Conservation (phyloP, 2,888 invertebrate genomes). For the Apamea sordens region DNA sequence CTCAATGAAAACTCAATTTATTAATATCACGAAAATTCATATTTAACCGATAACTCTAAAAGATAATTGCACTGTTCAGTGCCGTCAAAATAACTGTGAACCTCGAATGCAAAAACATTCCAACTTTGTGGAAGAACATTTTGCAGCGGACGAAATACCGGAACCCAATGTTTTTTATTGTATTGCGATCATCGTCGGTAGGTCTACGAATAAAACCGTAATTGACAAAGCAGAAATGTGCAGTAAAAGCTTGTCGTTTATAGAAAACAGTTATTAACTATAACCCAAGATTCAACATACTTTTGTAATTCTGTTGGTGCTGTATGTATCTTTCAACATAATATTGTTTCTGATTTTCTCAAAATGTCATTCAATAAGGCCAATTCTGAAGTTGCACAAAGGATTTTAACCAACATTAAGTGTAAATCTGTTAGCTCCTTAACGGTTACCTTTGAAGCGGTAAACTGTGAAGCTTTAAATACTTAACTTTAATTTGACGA, state of each 20-base stretch:
- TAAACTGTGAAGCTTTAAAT: conserved; percentile 56
- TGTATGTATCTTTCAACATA: background rate
- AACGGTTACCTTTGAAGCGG: conserved; percentile 43
- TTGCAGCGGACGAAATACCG: background rate
- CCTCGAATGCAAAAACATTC: background rate
- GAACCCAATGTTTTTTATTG: background rate
- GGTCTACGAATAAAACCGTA: background rate
- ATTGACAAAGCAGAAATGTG: background rate
- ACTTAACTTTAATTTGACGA: conserved; percentile 58
- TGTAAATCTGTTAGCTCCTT: conserved; percentile 55
- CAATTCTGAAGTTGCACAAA: background rate
- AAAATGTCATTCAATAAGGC: background rate
- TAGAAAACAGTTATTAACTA: background rate
- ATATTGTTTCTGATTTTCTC: background rate
- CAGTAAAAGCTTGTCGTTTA: background rate
- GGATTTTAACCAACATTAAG: conserved; percentile 9
- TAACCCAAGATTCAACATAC: background rate
- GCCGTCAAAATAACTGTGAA: background rate
- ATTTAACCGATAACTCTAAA: background rate
- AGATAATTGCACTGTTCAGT: background rate
- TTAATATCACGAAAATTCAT: background rate
- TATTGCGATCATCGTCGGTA: background rate
- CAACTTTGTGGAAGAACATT: background rate
- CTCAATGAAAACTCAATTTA: background rate
- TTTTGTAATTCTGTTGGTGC: background rate